These are phyloP conservation scores for Alouatta palliata DNA, from an alignment of 2,113 vertebrate species.

Conservation along the genomic window DNA sequence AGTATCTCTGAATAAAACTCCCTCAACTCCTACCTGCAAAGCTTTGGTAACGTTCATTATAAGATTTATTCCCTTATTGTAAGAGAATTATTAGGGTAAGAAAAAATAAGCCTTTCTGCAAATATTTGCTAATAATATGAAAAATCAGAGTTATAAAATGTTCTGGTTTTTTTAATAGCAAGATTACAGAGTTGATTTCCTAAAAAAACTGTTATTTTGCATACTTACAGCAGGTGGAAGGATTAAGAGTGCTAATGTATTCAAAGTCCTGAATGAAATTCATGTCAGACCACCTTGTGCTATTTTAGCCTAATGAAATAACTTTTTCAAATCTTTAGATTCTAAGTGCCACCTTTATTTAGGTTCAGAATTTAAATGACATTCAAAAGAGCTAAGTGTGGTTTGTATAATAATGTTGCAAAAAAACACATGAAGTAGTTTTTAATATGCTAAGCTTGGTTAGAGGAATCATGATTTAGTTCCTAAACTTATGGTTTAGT, in stretches of 20 bases:
- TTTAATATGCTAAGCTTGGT: neutral
- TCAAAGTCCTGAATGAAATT: constrained; percentile 63
- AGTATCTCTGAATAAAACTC: constrained; percentile 6
- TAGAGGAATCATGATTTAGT: neutral
- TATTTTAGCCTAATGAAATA: constrained; percentile 72
- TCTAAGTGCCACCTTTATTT: constrained; percentile 45
- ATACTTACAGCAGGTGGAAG: constrained; percentile 70
- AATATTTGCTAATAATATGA: constrained; percentile 1
- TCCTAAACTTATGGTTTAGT: constrained; percentile 40
- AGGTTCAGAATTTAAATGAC: constrained; percentile 70
- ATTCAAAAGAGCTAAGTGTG: constrained; percentile 55
- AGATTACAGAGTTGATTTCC: constrained; percentile 36
- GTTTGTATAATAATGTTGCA: constrained; percentile 42
- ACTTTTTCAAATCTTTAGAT: constrained; percentile 57
- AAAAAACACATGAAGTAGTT: neutral
- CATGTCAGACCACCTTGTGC: constrained; percentile 64
- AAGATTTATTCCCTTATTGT: neutral
- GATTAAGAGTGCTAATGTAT: constrained; percentile 73
- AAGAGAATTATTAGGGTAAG: neutral
- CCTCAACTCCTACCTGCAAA: neutral
- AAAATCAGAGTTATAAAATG: constrained; percentile 24
- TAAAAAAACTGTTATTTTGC: constrained; percentile 18
- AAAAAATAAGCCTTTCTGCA: constrained; percentile 8
- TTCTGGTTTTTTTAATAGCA: constrained; percentile 21
- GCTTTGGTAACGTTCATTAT: neutral